A percentile compares a stretch with the other conserved stretches of the same genome.
phyloP scores from a whole-genome alignment of 2,797 vertebrate genomes.

The Cuculus canorus region DNA sequence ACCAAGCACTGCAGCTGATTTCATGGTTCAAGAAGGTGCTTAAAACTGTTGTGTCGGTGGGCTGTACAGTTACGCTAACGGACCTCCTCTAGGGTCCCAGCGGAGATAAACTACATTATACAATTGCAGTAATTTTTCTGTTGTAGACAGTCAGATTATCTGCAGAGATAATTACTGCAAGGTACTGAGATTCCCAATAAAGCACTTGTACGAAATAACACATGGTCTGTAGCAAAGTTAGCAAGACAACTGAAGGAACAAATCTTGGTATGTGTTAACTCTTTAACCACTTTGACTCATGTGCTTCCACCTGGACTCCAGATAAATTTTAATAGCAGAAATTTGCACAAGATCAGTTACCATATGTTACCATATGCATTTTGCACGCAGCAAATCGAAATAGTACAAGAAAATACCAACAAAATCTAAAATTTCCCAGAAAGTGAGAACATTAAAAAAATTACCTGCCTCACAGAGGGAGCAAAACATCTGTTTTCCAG shows the following conservation, averaged over 20 bases:
- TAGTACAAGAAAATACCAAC: background rate
- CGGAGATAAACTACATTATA: background rate
- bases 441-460: background rate
- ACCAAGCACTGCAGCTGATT: background rate
- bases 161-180: constrained; percentile 17
- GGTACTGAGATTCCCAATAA: background rate
- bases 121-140: constrained; percentile 22
- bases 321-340: background rate
- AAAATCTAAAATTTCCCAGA: background rate
- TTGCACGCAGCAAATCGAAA: background rate
- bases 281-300: background rate
- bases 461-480: background rate
- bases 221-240: background rate
- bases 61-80: background rate
- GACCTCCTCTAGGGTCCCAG: background rate
- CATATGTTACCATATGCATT: background rate
- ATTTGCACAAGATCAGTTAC: background rate
- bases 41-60: rapidly evolving
- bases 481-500: background rate
- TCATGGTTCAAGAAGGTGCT: background rate
- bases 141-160: constrained; percentile 28
- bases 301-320: background rate
- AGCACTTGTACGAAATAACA: background rate
- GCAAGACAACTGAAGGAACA: background rate
- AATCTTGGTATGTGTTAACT: background rate